phyloP scores from a whole-genome alignment of 2,113 vertebrate species.

The Melospiza melodia region DNA sequence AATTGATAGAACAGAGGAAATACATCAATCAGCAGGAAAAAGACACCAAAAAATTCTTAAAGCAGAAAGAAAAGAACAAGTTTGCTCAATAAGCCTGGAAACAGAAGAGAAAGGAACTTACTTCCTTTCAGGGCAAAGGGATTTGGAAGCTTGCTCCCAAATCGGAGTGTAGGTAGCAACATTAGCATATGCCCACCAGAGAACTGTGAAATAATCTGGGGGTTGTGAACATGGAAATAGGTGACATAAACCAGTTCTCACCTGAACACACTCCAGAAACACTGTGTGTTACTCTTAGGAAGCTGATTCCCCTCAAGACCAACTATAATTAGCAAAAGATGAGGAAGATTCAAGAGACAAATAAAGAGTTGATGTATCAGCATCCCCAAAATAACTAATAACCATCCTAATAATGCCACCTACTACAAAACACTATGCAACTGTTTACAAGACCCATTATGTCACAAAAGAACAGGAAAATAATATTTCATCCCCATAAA shows the following conservation, averaged over 20 bases:
- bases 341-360: slow-evolving; percentile 62
- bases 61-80: background rate
- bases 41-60: background rate
- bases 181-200: background rate
- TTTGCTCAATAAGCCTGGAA: background rate
- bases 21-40: background rate
- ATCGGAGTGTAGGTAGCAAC: background rate
- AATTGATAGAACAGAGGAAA: background rate
- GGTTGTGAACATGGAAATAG: background rate
- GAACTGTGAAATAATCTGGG: background rate
- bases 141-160: background rate
- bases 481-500: slow-evolving; percentile 71
- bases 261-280: background rate
- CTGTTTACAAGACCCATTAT: slow-evolving; percentile 47
- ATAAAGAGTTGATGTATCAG: slow-evolving; percentile 65
- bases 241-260: background rate
- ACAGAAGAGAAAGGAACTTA: background rate
- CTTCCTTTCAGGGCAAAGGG: background rate
- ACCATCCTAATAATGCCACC: slow-evolving; percentile 58
- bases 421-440: slow-evolving; percentile 59
- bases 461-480: slow-evolving; percentile 64
- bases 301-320: slow-evolving; percentile 42
- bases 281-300: background rate
- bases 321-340: slow-evolving; percentile 64
- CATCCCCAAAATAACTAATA: slow-evolving; percentile 74